Evolutionary conservation across 2,113 vertebrate species (phyloP), one percentile per base, ranked within the genome.

Genomic region (Dromaius novaehollandiae): DNA sequence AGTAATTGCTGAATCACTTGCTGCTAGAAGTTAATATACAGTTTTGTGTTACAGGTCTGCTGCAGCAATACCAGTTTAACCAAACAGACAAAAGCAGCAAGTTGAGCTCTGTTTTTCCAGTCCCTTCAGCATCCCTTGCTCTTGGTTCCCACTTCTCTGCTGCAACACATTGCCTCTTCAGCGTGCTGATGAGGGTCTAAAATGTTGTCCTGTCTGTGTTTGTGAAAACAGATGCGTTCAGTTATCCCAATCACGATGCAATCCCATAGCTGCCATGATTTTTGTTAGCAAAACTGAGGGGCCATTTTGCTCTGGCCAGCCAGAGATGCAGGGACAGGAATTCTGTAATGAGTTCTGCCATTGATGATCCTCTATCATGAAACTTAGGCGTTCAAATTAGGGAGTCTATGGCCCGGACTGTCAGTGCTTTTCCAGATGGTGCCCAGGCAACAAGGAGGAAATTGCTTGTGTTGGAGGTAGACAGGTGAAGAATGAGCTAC

Each of bases 401-500:
- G 38, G 71, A 91, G 50, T 85, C 90, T 86, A 36, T 96, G 68
- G 50, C 64, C 71, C 83, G 68, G 82, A 66, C 51, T 90, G 79
- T 84, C 88, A 75, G 50, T 90, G 85, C 42, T 90, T 86, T 91
- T 88, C 71, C 82, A 91, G 63, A 53, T 88, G 66, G 78, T 80
- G 85, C 63, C 34, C 34, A 86, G 93, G 85, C 85, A 96, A 63
- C 58, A 66, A 86, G 40, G 82, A 94, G 75, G 75, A 96, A 97
- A 95, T 93, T 91, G 80, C 76, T 91, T 86, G 60, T 94, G 79
- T 95, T 63, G 74, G 70, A 88, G 79, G 71, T 22, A 96, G 95
- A 94, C 92, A 91, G 76, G 46, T 96, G 80, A 97, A 96, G 93
- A 97, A 96, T 96, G 87, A 94, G 89, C 70, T 95, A 91, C 91